Conservation (phyloP, 37 sponge, comb jelly and placozoan species). For the Aplysina aerophoba region DNA sequence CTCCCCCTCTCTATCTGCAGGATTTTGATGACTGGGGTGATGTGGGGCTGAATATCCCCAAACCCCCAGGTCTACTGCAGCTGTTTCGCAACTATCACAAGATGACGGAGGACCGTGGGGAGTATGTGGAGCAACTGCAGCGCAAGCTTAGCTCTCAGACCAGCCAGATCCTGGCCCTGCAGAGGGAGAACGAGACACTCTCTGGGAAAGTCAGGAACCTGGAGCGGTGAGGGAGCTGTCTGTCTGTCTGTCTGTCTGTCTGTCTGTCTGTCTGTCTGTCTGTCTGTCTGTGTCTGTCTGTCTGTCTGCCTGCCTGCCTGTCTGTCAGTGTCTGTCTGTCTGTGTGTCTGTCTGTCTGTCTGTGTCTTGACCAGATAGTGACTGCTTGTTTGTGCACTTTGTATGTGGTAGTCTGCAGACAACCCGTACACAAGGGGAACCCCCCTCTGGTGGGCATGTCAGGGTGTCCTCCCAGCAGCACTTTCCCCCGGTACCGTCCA, state of each 20-base stretch:
- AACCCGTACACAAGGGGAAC: too few relatives aligned
- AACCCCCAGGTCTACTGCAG: slow-evolving; percentile 85
- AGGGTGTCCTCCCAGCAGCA: not conserved
- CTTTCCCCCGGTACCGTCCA: slow-evolving; percentile 19
- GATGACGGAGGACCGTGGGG: slow-evolving; percentile 49
- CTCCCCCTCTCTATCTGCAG: slow-evolving; percentile 34
- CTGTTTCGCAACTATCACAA: slow-evolving; percentile 81
- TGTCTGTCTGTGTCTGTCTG: too few relatives aligned
- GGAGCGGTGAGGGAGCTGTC: slow-evolving; percentile 21
- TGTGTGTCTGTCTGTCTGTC: too few relatives aligned
- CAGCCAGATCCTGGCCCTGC: slow-evolving; percentile 63
- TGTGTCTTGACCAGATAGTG: too few relatives aligned
- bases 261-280: too few relatives aligned
- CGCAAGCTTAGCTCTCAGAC: slow-evolving; percentile 16
- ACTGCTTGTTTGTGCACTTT: too few relatives aligned
- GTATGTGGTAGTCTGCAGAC: too few relatives aligned
- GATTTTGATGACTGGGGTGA: slow-evolving; percentile 98
- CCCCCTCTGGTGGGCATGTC: too few relatives aligned
- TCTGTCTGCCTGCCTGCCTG: too few relatives aligned
- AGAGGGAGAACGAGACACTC: slow-evolving; percentile 82
- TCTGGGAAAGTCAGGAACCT: slow-evolving; percentile 24
- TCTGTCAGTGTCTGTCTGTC: too few relatives aligned
- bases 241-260: too few relatives aligned
- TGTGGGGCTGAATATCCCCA: slow-evolving; percentile 92
- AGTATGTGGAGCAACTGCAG: slow-evolving; percentile 53